Evolutionary conservation across 2,113 vertebrate species (phyloP).

Genomic region (Pedionomus torquatus): DNA sequence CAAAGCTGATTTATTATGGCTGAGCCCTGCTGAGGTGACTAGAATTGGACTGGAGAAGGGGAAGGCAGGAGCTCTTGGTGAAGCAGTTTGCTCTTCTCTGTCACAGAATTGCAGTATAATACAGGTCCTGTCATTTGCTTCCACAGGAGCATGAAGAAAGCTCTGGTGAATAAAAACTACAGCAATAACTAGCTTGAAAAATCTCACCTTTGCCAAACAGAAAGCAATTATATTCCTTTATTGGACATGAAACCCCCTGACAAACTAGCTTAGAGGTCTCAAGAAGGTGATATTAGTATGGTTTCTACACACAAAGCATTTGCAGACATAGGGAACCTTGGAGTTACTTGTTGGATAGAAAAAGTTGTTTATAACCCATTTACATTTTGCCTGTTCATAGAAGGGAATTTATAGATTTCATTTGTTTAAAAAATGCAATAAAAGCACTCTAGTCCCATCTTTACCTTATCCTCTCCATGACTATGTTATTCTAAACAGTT

Average conservation of each 20-base stretch:
- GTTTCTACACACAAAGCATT: neutral
- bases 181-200: neutral
- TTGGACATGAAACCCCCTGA: neutral
- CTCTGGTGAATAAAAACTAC: neutral
- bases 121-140: slow-evolving; percentile 1
- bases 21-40: slow-evolving; percentile 66
- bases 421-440: neutral
- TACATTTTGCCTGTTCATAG: neutral
- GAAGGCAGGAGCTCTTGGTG: slow-evolving; percentile 30
- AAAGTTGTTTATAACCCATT: neutral
- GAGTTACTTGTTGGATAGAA: neutral
- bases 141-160: neutral
- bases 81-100: neutral
- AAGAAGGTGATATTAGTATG: neutral
- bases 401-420: neutral
- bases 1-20: slow-evolving; percentile 68
- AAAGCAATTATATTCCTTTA: slow-evolving; percentile 9
- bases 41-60: slow-evolving; percentile 22
- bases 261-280: neutral
- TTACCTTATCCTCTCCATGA: neutral
- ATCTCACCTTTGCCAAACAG: neutral
- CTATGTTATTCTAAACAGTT: neutral
- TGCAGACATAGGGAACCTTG: neutral
- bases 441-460: neutral
- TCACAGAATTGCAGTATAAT: slow-evolving; percentile 42